These are phyloP conservation scores for Copsychus sechellarum DNA, from an alignment of 2,113 vertebrate genomes.

Conservation along the genomic window DNA sequence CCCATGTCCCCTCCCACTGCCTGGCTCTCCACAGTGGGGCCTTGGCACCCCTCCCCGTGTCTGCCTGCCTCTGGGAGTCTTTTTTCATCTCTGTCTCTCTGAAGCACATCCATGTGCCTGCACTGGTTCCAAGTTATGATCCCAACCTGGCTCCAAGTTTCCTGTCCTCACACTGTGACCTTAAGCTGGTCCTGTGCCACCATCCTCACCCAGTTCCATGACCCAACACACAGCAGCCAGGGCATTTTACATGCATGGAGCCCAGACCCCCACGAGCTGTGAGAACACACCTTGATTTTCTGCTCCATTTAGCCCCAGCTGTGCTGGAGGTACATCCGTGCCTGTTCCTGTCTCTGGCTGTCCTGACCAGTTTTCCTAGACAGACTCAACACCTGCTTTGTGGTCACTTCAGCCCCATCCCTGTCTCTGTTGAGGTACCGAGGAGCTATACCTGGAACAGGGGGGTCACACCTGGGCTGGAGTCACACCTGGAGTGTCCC, in stretches of 20 bases:
- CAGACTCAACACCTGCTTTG: not conserved
- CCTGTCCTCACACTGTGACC: not conserved
- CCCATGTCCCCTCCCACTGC: not conserved
- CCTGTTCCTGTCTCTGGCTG: not conserved
- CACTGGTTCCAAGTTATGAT: not conserved
- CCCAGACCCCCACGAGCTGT: not conserved
- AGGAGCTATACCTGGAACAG: not conserved
- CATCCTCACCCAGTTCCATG: not conserved
- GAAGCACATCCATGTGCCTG: not conserved
- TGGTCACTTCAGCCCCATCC: not conserved
- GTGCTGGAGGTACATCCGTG: not conserved
- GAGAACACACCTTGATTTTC: not conserved
- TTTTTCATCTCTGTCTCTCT: not conserved
- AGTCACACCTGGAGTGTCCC: not conserved
- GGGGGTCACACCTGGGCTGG: accelerated
- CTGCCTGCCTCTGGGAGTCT: not conserved
- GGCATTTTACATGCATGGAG: not conserved
- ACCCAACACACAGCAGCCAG: too few relatives aligned
- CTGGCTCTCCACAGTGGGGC: not conserved
- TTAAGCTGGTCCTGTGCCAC: not conserved
- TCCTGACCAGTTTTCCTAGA: not conserved
- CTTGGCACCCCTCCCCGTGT: not conserved
- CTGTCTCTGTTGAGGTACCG: not conserved
- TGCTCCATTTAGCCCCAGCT: not conserved
- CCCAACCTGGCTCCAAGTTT: not conserved